Evolutionary conservation across 2,797 vertebrate species (phyloP), one percentile per base, ranked within the genome.

Genomic region (Silurus aristotelis): DNA sequence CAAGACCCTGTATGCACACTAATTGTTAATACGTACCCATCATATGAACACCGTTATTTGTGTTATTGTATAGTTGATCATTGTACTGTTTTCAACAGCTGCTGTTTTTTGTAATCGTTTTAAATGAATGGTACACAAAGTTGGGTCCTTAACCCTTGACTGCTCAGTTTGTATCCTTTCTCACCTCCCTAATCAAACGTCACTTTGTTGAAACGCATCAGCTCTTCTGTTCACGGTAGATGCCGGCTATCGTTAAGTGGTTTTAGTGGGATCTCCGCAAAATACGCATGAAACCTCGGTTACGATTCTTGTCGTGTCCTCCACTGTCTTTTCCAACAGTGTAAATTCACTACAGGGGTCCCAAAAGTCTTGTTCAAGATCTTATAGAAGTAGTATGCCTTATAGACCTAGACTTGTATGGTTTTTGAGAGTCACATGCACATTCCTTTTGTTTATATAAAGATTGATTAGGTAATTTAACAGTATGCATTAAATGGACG

Each of bases 31-130:
- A 19, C 63, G 70, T 76, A 60, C 31, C 52, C 19, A 43, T 75
- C n/a, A 52, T 61, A 38, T 19, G 55, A 83, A 84, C 64, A 55
- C 27, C 56, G 22, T 80, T 43, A 75, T 17, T 6, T 75, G 22
- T 75, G 22, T 68, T 31, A 58, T 76, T 81, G 70, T 87, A 55
- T 75, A 79, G 38, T 55, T 80, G 31, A 46, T 84, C 71, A 81
- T 43, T 76, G 83, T 87, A 87, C 77, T 87, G 77, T 84, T 84
- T 67, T 76, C 52, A 81, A 76, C 73, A 73, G 78, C 86, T 84
- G 83, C 82, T 87, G 86, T 84, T 70, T 84, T 38, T 38, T 38
- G 55, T 73, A 61, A 61, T 61, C 5, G 38, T 61, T 61, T 61
- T 61, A 61, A 61, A 78, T 78, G 27, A 78, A 78, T 55, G 48